These are phyloP conservation scores for Brachionus rotundiformis DNA, from an alignment of 1,140 invertebrate genomes.

Conservation along the genomic window DNA sequence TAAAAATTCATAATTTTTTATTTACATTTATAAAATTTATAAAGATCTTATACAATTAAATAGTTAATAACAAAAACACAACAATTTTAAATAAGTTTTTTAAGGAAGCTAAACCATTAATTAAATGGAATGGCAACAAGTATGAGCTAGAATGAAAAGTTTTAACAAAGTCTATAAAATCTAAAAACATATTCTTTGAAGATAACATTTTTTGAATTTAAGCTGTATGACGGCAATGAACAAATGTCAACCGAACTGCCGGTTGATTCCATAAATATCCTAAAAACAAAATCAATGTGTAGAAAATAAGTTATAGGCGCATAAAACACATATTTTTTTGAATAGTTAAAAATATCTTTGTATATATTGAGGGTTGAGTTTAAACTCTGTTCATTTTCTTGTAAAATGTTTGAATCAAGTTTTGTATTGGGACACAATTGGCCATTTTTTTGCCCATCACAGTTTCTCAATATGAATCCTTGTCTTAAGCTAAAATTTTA, in stretches of 20 bases:
- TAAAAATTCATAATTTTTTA: too few species aligned
- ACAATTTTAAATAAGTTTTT: background rate
- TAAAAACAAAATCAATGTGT: conserved; percentile 34
- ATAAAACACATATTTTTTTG: conserved; percentile 35
- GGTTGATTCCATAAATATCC: background rate
- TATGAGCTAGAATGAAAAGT: background rate
- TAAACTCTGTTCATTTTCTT: background rate
- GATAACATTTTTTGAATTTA: background rate
- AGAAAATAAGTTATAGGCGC: conserved; percentile 46
- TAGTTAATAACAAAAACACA: background rate
- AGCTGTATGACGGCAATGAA: background rate
- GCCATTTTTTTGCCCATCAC: conserved; percentile 31
- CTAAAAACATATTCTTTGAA: conserved; percentile 40
- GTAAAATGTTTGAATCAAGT: background rate
- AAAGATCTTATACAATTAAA: background rate
- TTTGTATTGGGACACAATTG: conserved; percentile 23
- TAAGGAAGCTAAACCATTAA: background rate
- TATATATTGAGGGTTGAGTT: background rate
- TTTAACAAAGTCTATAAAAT: conserved; percentile 37
- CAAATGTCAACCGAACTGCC: background rate
- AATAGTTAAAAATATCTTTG: conserved; percentile 3
- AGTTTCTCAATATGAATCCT: conserved; percentile 2
- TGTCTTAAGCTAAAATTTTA: conserved; percentile 4
- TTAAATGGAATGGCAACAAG: background rate
- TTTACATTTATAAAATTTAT: background rate